These are phyloP conservation scores for Barnardius zonarius DNA, from an alignment of 2,113 vertebrate genomes.

Conservation along the genomic window DNA sequence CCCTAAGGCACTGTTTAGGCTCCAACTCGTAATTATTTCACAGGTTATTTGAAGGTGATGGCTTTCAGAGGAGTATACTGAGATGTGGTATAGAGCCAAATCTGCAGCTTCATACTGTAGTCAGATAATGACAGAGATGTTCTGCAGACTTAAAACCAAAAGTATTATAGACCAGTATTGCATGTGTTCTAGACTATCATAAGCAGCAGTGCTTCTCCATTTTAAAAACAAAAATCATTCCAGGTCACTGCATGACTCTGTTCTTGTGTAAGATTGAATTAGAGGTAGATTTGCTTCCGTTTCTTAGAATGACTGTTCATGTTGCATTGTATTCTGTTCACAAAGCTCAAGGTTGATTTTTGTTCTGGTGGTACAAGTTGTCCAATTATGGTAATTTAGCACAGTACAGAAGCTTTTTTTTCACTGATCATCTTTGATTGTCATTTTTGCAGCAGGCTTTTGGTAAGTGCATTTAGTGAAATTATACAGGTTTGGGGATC, in stretches of 20 bases:
- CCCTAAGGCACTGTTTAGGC: neutral
- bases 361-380: neutral
- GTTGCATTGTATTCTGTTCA: neutral
- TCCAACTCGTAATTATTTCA: neutral
- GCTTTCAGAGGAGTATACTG: neutral
- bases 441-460: neutral
- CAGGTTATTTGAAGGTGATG: neutral
- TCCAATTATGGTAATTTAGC: neutral
- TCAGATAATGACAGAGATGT: neutral
- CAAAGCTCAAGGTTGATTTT: conserved; percentile 28
- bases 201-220: neutral
- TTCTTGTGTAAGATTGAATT: conserved; percentile 17
- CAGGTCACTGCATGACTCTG: neutral
- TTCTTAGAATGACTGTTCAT: conserved; percentile 8
- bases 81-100: neutral
- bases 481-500: neutral
- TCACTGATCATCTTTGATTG: neutral
- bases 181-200: neutral
- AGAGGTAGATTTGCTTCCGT: conserved; percentile 12
- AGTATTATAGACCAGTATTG: neutral
- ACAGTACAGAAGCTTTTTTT: neutral
- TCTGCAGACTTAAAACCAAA: neutral
- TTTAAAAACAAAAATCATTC: neutral
- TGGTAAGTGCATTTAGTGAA: neutral
- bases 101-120: neutral